These are phyloP conservation scores for Hirtodrosophila histrioides DNA, from an alignment of 2,888 invertebrate genomes.

Conservation along the genomic window DNA sequence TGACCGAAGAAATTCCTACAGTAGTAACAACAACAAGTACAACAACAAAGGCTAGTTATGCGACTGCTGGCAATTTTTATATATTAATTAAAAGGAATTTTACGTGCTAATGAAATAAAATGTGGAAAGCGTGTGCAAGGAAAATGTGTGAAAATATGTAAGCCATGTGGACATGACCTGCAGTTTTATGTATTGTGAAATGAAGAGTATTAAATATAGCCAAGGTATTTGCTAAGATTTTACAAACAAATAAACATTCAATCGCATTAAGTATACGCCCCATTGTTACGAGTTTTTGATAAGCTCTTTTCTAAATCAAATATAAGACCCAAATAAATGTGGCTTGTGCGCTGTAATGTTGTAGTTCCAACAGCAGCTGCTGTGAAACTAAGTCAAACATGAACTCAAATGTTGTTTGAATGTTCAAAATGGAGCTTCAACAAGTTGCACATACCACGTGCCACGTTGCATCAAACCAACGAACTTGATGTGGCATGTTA, in stretches of 20 bases:
- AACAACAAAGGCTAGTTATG: slow-evolving; percentile 11
- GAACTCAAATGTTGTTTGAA: background rate
- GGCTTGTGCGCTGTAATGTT: background rate
- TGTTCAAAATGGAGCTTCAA: background rate
- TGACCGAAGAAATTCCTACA: slow-evolving; percentile 27
- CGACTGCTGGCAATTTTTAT: slow-evolving; percentile 62
- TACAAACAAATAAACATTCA: slow-evolving; percentile 19
- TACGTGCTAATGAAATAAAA: slow-evolving; percentile 75
- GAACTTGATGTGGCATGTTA: slow-evolving; percentile 29
- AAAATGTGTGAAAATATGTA: slow-evolving; percentile 1
- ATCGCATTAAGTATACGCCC: slow-evolving; percentile 31
- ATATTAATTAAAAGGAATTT: slow-evolving; percentile 76
- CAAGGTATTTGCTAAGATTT: slow-evolving; percentile 17
- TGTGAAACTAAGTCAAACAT: slow-evolving; percentile 39
- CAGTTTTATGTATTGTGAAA: slow-evolving; percentile 24
- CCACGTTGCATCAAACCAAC: slow-evolving; percentile 43
- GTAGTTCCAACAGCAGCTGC: slow-evolving; percentile 32
- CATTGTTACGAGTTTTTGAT: slow-evolving; percentile 21
- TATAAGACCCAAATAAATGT: background rate
- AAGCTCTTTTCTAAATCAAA: background rate
- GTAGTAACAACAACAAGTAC: slow-evolving; percentile 11
- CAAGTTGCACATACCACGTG: slow-evolving; percentile 52
- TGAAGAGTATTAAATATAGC: slow-evolving; percentile 19
- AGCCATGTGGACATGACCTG: background rate
- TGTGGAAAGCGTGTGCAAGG: slow-evolving; percentile 43